These are phyloP conservation scores for Mus minutoides DNA, from an alignment of 2,797 vertebrate species.

Conservation along the genomic window DNA sequence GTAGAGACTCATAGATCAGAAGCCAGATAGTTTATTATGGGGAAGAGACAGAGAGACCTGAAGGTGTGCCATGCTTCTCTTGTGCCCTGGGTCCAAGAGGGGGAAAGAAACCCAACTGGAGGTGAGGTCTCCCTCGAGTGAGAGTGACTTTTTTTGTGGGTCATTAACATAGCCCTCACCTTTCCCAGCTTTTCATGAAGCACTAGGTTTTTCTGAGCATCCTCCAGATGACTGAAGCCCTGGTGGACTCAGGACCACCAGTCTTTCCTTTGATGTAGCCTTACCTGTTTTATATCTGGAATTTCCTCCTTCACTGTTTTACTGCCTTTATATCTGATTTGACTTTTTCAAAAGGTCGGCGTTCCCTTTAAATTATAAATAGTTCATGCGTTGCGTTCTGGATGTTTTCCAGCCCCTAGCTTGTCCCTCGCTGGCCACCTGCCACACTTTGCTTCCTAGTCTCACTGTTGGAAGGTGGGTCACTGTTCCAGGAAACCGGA, in stretches of 20 bases:
- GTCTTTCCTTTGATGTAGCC: background rate
- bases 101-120: fast-evolving
- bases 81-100: background rate
- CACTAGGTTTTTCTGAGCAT: background rate
- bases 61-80: background rate
- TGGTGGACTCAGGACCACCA: too few species aligned
- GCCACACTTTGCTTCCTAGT: background rate
- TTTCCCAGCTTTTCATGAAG: background rate
- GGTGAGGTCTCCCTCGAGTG: background rate
- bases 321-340: background rate
- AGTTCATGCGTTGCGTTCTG: background rate
- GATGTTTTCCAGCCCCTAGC: background rate
- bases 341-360: conserved; percentile 39
- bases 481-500: background rate
- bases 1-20: background rate
- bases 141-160: background rate
- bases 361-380: conserved; percentile 16
- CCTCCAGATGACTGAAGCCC: background rate
- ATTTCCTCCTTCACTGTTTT: background rate
- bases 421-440: background rate
- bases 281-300: background rate
- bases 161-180: background rate
- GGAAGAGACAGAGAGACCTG: background rate
- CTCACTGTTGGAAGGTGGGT: conserved; percentile 16
- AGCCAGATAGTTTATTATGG: background rate